Conservation (phyloP, 1,140 invertebrate species). For the Brachionus paranguensis region DNA sequence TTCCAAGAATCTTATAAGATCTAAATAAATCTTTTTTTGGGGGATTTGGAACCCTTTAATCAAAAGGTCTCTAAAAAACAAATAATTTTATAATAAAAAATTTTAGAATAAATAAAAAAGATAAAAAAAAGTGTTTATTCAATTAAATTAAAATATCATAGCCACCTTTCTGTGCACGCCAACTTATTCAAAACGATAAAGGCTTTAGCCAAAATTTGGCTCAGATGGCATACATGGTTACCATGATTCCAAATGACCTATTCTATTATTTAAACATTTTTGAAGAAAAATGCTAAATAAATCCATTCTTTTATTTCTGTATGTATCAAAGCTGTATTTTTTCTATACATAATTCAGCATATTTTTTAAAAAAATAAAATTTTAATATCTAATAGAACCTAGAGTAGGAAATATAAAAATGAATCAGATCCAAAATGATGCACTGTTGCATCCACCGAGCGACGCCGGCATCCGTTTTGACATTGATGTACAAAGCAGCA, state of each 20-base stretch:
- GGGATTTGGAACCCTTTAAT: neutral
- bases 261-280: neutral
- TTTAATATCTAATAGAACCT: neutral
- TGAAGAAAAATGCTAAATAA: neutral
- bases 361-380: neutral
- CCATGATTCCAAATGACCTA: neutral
- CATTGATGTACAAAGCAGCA: neutral
- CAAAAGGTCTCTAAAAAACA: neutral
- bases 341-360: neutral
- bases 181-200: neutral
- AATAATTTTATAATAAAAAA: neutral
- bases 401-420: neutral
- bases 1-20: neutral
- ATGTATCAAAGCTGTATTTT: neutral
- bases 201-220: neutral
- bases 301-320: neutral
- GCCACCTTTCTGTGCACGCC: neutral
- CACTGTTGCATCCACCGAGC: neutral
- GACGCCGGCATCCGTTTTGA: neutral
- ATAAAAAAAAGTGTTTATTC: neutral
- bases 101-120: neutral
- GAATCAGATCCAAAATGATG: neutral
- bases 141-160: neutral
- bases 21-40: neutral
- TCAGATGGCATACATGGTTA: neutral